Evolutionary conservation across 1,140 invertebrate genomes (phyloP), one percentile per base, ranked within the genome.

Genomic region (Arion vulgaris): DNA sequence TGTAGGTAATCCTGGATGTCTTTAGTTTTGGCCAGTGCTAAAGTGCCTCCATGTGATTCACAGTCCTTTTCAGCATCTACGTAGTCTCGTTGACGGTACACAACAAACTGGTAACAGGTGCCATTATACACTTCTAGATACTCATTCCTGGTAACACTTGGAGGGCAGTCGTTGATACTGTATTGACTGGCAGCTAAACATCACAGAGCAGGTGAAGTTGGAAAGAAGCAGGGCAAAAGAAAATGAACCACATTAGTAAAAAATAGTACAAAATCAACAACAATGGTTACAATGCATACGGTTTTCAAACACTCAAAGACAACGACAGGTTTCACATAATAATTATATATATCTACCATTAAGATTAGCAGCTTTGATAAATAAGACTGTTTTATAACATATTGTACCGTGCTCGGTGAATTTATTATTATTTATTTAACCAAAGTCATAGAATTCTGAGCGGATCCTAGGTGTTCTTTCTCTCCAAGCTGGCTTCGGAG

Each of bases 1-100:
- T 34, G 73, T 28, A 75, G 39, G 23, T 51, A 75, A 45, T 2
- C 41, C 73, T 75, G 73, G 45, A 49, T 28, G 41, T 75, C 73
- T 9, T 45, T 34, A 15, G 38, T 49, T 51, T 75, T 75, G 9
- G 41, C 45, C 45, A 75, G 28, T 23, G 45, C 73, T 32, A 75
- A 51, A 1, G 39, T 53, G 11, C 73, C 73, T 1, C 73, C 73
- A 34, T 75, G 9, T 0, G 13, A 9, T 17, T 51, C 5, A 36
- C 73, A 75, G 23, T 75, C 73, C 1, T n/a, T 1, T n/a, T 34
- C 13, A 15, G 73, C 73, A 17, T 32, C 1, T 1, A 36, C 7
- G 45, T 53, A 49, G 28, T 39, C 41, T 19, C 15, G 2, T 45
- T 51, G 1, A 39, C 73, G 39, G 45, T 49, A 75, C 19, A 75